Base-by-base conservation (phyloP, 2,113 vertebrate species). In the Shinisaurus crocodilurus region DNA sequence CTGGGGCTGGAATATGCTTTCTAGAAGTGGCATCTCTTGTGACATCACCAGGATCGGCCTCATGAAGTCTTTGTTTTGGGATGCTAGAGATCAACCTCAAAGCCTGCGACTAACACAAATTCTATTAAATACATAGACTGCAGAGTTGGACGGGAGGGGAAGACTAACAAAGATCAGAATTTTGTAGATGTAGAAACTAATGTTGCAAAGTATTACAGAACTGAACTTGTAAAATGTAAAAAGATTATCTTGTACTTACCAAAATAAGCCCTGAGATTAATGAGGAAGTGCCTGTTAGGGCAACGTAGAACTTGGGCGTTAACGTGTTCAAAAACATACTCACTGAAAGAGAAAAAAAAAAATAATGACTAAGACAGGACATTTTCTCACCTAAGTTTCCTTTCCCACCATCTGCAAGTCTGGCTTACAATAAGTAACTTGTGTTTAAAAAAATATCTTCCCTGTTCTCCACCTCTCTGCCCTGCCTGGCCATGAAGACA, bases 311-410 rank as follows among this genome's bases (percentile, higher is more conserved):
- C 97, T 99, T 99, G 96, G 99, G 99, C 18, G 99, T 99, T 96
- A 99, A 96, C 8, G 99, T 99, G 97, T 99, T 99, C 97, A 99
- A 98, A 98, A 99, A 99, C 99, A 99, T 99, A 97, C 99, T 99
- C 98, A 99, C 99, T 99, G 96, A 27, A 96, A 96, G 96, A 93
- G 90, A 96, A 91, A 95, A 92, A 93, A 96, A 25, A 74, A 93
- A 94, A 88, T 16, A 40, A 79, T 97, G 90, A 97, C 89, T 96
- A 90, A 88, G 93, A 92, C 93, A 95, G 93, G 92, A 95, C 27
- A 48, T 92, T 70, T 86, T 93, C 27, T 89, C 74, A 20, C 27
- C 40, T 0, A n/a, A n/a, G n/a, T 75, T 50, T 0, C 65, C 43
- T 86, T 23, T n/a, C 67, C 72, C 23, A 23, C 8, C 34, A 77